Evolutionary conservation across 2,797 vertebrate genomes (phyloP).

Genomic region (Phyllotis vaccarum): DNA sequence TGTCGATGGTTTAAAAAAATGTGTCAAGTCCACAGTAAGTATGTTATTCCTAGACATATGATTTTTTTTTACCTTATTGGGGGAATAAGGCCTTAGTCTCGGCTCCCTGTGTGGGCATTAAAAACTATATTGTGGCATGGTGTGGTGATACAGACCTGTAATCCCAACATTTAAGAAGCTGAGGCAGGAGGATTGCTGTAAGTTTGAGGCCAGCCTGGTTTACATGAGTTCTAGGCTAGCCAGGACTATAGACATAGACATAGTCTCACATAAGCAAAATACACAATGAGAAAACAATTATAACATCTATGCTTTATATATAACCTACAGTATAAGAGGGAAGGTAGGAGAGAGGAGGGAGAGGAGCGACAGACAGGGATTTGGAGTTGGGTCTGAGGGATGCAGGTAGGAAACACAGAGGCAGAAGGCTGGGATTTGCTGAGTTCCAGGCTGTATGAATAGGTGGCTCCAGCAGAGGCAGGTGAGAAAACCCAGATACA

Average conservation of each 20-base stretch:
- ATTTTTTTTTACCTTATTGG: conserved; percentile 41
- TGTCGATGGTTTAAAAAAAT: conserved; percentile 92
- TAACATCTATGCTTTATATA: conserved; percentile 11
- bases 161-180: background rate
- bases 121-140: background rate
- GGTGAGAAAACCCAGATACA: background rate
- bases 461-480: background rate
- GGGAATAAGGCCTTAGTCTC: background rate
- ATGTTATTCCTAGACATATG: conserved; percentile 64
- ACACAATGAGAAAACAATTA: background rate
- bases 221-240: background rate
- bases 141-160: background rate
- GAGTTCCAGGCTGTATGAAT: background rate
- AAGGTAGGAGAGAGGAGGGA: too few species aligned
- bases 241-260: background rate
- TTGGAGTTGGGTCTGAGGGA: background rate
- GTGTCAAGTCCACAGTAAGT: conserved; percentile 91
- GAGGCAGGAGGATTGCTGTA: background rate
- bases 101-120: background rate
- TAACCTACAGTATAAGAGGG: background rate
- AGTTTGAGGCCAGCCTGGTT: background rate
- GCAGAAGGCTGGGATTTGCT: background rate
- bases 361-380: background rate
- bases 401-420: background rate
- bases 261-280: background rate